These are phyloP conservation scores for Cosmopolites sordidus DNA, from an alignment of 2,888 invertebrate species.

Conservation along the genomic window DNA sequence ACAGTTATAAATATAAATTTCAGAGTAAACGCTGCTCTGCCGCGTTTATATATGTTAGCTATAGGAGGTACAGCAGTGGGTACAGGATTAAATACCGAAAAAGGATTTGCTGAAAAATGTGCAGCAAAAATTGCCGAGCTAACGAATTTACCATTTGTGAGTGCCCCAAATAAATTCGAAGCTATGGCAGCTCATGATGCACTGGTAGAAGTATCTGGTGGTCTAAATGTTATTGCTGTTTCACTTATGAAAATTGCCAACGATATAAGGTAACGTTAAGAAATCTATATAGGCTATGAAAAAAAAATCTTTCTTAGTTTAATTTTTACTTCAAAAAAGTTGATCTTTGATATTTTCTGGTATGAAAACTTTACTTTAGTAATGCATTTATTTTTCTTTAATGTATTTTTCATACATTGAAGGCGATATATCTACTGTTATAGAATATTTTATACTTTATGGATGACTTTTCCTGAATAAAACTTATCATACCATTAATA, in stretches of 20 bases:
- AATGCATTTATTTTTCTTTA: too few relatives aligned
- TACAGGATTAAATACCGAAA: slow-evolving; percentile 90
- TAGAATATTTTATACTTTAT: too few relatives aligned
- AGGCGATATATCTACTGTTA: too few relatives aligned
- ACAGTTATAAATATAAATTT: too few relatives aligned
- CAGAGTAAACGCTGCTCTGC: slow-evolving; percentile 64
- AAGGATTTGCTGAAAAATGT: slow-evolving; percentile 93
- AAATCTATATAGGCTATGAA: background rate
- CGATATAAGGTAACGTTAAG: slow-evolving; percentile 59
- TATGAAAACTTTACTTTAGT: too few relatives aligned
- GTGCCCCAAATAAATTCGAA: slow-evolving; percentile 96
- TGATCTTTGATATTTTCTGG: too few relatives aligned
- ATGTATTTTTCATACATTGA: too few relatives aligned
- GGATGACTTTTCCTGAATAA: too few relatives aligned
- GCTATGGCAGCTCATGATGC: slow-evolving; percentile 89
- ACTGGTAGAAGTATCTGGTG: slow-evolving; percentile 91
- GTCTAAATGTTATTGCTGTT: slow-evolving; percentile 82
- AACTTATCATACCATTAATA: too few relatives aligned
- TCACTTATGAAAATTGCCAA: slow-evolving; percentile 96
- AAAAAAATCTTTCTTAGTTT: too few relatives aligned
- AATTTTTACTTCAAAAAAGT: slow-evolving; percentile 27
- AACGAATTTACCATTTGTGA: slow-evolving; percentile 85
- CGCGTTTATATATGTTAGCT: slow-evolving; percentile 81
- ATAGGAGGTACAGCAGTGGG: slow-evolving; percentile 97
- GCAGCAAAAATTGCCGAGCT: slow-evolving; percentile 74